phyloP scores from a whole-genome alignment of 2,797 vertebrate genomes.

The Sternotherus odoratus region DNA sequence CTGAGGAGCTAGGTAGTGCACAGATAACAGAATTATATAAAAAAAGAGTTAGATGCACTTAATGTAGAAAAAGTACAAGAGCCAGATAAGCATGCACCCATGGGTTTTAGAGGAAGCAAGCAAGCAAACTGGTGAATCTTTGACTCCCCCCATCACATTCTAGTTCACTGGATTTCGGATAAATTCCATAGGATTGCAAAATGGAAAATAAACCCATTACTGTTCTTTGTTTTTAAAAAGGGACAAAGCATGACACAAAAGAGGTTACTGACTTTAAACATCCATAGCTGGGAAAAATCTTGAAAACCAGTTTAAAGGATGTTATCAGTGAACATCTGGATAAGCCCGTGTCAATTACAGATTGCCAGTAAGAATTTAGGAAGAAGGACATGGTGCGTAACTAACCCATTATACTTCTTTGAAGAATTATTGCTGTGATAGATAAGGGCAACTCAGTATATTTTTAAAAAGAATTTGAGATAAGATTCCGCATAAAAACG shows the following conservation, averaged over 20 bases:
- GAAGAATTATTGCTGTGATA: constrained; percentile 63
- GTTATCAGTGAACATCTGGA: constrained; percentile 62
- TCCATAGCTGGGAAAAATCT: constrained; percentile 51
- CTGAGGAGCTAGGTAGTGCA: constrained; percentile 80
- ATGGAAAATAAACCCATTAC: constrained; percentile 13
- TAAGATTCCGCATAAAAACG: constrained; percentile 31
- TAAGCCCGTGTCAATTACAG: constrained; percentile 57
- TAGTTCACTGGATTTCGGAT: constrained; percentile 48
- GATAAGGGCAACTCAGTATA: constrained; percentile 58
- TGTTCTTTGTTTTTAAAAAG: constrained; percentile 11
- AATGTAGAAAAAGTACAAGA: constrained; percentile 49
- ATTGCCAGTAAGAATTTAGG: constrained; percentile 66
- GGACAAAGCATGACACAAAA: constrained; percentile 62
- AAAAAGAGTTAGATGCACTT: constrained; percentile 41
- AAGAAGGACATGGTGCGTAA: constrained; percentile 68
- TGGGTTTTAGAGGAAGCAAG: constrained; percentile 49
- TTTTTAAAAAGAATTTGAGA: constrained; percentile 56
- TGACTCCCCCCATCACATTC: constrained; percentile 35
- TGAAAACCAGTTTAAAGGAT: constrained; percentile 50
- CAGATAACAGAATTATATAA: constrained; percentile 53
- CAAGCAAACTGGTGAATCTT: constrained; percentile 45
- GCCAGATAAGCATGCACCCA: constrained; percentile 68
- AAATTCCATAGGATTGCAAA: constrained; percentile 50
- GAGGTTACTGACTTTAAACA: constrained; percentile 52
- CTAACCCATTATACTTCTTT: constrained; percentile 65